Evolutionary conservation across 2,113 vertebrate species (phyloP).

Genomic region (Galbula dea): DNA sequence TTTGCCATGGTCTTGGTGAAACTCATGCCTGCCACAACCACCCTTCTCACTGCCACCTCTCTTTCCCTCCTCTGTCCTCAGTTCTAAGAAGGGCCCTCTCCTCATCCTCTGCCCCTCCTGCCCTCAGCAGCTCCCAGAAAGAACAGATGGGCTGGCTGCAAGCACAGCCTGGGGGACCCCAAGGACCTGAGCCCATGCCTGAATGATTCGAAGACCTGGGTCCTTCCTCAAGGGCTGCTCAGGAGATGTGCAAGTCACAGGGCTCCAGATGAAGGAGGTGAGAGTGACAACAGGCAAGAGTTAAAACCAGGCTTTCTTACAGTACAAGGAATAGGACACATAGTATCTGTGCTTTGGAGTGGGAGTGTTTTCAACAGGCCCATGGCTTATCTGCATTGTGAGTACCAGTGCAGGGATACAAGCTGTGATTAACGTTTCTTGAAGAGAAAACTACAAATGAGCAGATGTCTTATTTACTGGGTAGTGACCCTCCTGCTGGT

Average conservation of each 20-base stretch:
- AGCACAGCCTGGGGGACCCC: background rate
- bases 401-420: background rate
- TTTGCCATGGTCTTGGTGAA: background rate
- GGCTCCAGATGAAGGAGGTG: background rate
- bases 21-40: background rate
- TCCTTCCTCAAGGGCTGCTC: background rate
- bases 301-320: background rate
- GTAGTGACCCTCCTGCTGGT: background rate
- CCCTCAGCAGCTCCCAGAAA: background rate
- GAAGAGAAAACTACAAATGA: background rate
- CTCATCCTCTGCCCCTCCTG: background rate
- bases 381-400: background rate
- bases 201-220: background rate
- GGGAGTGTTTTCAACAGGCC: background rate
- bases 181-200: background rate
- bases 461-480: fast-evolving
- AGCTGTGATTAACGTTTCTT: background rate
- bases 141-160: background rate
- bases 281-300: background rate
- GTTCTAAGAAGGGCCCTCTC: background rate
- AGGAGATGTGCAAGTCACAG: background rate
- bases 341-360: background rate
- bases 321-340: background rate
- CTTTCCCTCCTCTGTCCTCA: background rate
- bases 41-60: background rate